These are phyloP conservation scores for Oreortyx pictus DNA, from an alignment of 2,797 vertebrate genomes.

Conservation along the genomic window DNA sequence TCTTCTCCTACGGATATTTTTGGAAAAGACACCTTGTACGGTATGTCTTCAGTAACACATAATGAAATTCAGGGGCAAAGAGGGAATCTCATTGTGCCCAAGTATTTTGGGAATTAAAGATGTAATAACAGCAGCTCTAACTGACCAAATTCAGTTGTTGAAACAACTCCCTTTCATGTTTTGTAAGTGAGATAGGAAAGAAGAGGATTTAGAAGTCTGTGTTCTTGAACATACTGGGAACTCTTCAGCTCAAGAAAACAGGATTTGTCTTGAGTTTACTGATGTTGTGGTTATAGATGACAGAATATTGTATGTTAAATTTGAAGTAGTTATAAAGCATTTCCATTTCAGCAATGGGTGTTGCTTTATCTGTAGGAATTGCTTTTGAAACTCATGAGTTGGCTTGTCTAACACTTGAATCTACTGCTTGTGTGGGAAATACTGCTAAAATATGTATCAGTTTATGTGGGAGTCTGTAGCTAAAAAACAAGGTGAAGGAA, in stretches of 20 bases:
- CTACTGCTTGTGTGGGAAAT: not conserved
- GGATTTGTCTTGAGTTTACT: not conserved
- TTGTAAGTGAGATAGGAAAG: not conserved
- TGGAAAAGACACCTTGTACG: slow-evolving; percentile 92
- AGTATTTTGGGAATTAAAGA: not conserved
- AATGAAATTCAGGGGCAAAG: not conserved
- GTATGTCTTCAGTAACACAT: slow-evolving; percentile 80
- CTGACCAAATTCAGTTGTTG: not conserved
- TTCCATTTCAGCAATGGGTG: not conserved
- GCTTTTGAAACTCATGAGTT: not conserved
- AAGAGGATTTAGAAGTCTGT: not conserved
- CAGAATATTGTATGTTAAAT: not conserved
- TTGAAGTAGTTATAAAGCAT: not conserved
- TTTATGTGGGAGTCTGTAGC: not conserved
- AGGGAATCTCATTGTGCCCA: not conserved
- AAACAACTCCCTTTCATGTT: not conserved
- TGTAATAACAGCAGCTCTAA: not conserved
- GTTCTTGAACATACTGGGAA: not conserved
- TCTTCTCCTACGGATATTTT: slow-evolving; percentile 91
- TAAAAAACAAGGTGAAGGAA: not conserved
- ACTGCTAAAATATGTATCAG: not conserved
- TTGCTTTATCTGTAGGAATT: not conserved
- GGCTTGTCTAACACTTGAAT: not conserved
- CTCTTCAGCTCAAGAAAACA: not conserved
- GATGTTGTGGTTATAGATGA: not conserved